phyloP scores from a whole-genome alignment of 2,113 vertebrate species.

The Onychostruthus taczanowskii region DNA sequence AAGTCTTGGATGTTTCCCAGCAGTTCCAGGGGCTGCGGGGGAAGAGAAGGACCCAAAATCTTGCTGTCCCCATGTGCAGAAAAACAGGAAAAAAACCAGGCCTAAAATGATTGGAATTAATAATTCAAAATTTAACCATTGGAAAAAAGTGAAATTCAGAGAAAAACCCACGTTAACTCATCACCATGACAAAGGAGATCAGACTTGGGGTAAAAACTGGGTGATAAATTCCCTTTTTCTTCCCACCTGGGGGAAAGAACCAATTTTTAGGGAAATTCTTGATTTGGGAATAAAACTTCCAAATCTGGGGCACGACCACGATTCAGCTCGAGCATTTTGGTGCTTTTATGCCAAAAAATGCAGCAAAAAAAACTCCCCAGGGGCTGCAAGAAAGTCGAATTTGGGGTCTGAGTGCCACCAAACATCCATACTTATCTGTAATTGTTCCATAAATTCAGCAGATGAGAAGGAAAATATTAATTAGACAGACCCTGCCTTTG shows the following conservation, averaged over 20 bases:
- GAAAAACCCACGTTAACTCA: background rate
- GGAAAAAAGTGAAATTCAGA: background rate
- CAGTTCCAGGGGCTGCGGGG: background rate
- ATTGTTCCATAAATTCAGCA: background rate
- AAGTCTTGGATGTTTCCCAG: background rate
- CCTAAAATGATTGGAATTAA: background rate
- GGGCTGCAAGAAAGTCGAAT: background rate
- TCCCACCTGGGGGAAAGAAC: background rate
- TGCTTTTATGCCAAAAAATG: background rate
- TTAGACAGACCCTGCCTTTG: background rate
- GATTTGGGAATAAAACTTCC: background rate
- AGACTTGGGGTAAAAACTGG: background rate
- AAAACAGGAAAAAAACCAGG: background rate
- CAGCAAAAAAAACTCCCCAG: background rate
- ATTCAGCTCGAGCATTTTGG: background rate
- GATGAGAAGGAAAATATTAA: constrained; percentile 12
- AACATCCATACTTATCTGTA: background rate
- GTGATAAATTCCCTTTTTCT: background rate
- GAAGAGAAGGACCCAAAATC: background rate
- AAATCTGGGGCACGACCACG: background rate
- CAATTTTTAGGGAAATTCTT: background rate
- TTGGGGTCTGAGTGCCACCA: background rate
- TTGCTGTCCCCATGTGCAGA: background rate
- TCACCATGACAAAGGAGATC: background rate
- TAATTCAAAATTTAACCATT: background rate